phyloP scores from a whole-genome alignment of 2,797 vertebrate species.

The Sebastes minor region DNA sequence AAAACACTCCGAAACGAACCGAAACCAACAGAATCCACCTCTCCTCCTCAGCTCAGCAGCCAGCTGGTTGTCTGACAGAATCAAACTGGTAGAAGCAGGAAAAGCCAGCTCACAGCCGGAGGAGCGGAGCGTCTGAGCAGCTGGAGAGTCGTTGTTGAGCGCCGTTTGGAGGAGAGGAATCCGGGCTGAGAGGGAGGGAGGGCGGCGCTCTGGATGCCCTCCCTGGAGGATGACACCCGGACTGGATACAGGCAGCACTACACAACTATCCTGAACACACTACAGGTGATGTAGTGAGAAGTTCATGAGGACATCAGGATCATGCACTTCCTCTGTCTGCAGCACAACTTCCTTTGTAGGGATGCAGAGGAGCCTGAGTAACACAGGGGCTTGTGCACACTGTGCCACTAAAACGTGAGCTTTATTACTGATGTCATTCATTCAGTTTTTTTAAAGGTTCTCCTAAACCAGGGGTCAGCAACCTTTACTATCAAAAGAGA shows the following conservation, averaged over 20 bases:
- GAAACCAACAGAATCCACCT: neutral
- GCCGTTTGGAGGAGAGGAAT: slow-evolving; percentile 68
- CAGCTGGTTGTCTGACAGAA: neutral
- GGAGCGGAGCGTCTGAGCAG: slow-evolving; percentile 18
- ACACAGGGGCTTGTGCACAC: too few relatives aligned
- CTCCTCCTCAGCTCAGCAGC: neutral
- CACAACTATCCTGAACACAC: too few relatives aligned
- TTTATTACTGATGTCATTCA: too few relatives aligned
- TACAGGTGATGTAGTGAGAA: too few relatives aligned
- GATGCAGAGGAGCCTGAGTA: neutral
- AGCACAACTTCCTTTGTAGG: too few relatives aligned
- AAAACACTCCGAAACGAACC: neutral
- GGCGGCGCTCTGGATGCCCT: slow-evolving; percentile 74
- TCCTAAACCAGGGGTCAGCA: too few relatives aligned
- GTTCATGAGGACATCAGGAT: neutral
- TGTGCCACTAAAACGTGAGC: too few relatives aligned
- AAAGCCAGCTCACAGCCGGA: neutral
- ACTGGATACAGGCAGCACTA: neutral
- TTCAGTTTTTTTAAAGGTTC: too few relatives aligned
- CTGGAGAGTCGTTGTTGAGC: slow-evolving; percentile 43
- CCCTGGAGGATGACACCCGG: slow-evolving; percentile 35
- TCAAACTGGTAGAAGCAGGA: neutral
- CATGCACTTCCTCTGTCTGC: too few relatives aligned
- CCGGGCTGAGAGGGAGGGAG: slow-evolving; percentile 60
- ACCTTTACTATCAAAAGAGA: too few relatives aligned